Evolutionary conservation across 2,113 vertebrate species (phyloP).

Genomic region (Halichoerus grypus): DNA sequence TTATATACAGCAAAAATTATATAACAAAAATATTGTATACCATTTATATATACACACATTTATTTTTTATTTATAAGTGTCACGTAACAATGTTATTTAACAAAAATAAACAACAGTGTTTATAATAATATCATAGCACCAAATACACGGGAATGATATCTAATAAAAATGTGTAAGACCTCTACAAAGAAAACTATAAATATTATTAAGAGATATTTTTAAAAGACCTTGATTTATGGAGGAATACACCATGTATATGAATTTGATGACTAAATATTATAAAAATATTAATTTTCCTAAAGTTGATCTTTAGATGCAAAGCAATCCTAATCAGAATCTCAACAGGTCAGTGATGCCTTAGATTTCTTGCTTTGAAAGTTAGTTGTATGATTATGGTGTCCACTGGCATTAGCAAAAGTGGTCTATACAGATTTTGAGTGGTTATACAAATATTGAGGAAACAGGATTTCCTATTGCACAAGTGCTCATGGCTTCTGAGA

Average conservation of each 20-base stretch:
- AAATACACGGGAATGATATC: neutral
- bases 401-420: neutral
- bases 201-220: neutral
- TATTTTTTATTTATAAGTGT: neutral
- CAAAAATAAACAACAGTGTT: neutral
- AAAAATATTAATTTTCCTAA: neutral
- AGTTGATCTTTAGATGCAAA: neutral
- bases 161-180: constrained; percentile 18
- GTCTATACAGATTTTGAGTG: neutral
- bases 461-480: neutral
- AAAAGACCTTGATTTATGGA: neutral
- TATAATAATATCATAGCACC: neutral
- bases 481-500: neutral
- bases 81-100: neutral
- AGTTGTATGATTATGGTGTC: neutral
- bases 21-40: neutral
- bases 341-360: neutral
- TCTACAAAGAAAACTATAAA: neutral
- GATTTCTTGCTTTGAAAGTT: neutral
- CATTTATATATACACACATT: neutral
- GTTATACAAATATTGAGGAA: neutral
- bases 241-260: neutral
- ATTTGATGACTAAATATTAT: neutral
- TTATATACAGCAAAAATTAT: neutral
- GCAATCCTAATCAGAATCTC: constrained; percentile 25